Percentiles rank a stretch among this genome's conserved stretches.
These are phyloP conservation scores for Lepidochrysops patricia DNA, from an alignment of 2,888 invertebrate genomes.

Conservation along the genomic window DNA sequence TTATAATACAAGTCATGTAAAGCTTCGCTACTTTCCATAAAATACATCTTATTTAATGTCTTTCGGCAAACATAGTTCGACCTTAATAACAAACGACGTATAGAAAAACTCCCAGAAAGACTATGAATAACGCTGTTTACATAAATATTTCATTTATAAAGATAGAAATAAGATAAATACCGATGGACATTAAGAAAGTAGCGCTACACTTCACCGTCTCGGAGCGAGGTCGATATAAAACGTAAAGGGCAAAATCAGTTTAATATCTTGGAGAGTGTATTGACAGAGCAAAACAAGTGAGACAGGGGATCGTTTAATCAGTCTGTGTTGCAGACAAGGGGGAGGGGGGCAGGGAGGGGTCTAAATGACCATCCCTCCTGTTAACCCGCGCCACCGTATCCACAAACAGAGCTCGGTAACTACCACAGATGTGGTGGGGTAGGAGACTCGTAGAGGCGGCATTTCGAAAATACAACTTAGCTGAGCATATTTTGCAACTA, in stretches of 20 bases:
- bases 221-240: background rate
- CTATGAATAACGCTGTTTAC: no score
- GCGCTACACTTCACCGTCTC: background rate
- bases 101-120: no score
- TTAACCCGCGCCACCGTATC: slow-evolving; percentile 69
- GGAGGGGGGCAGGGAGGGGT: slow-evolving; percentile 48
- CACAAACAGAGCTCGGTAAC: slow-evolving; percentile 68
- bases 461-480: background rate
- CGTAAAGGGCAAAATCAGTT: slow-evolving; percentile 24
- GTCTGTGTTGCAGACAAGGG: slow-evolving; percentile 57
- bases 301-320: slow-evolving; percentile 68
- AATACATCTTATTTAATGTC: no score
- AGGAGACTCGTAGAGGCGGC: slow-evolving; percentile 21
- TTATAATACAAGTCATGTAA: no score
- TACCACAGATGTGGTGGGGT: slow-evolving; percentile 35
- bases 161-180: no score
- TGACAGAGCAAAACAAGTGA: slow-evolving; percentile 53
- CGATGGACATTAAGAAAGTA: background rate
- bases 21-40: no score
- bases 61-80: no score
- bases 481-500: no score
- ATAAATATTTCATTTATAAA: no score
- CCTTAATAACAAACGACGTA: no score
- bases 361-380: slow-evolving; percentile 72
- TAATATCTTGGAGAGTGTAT: slow-evolving; percentile 36